phyloP scores from a whole-genome alignment of 2,888 invertebrate genomes.

The Odontocolon sp. region DNA sequence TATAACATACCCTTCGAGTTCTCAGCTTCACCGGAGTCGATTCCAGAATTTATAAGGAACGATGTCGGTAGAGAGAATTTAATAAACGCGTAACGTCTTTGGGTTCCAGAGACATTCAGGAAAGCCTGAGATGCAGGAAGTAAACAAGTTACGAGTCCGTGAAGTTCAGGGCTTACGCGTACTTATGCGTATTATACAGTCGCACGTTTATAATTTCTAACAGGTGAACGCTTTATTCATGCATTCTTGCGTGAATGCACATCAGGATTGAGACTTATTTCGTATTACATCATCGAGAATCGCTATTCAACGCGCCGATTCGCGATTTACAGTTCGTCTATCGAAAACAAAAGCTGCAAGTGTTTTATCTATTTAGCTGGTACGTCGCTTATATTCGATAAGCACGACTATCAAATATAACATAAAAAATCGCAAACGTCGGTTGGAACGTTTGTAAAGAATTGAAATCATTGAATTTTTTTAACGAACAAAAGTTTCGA shows the following conservation, averaged over 20 bases:
- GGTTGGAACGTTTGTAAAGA: too few relatives aligned
- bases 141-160: conserved; percentile 28
- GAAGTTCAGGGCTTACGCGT: conserved; percentile 21
- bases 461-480: too few relatives aligned
- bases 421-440: too few relatives aligned
- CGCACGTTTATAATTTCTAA: neutral
- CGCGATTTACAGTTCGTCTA: neutral
- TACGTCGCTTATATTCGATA: too few relatives aligned
- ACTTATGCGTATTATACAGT: neutral
- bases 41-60: neutral
- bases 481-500: too few relatives aligned
- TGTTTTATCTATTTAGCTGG: too few relatives aligned
- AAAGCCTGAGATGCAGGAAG: conserved; percentile 31
- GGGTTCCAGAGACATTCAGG: neutral
- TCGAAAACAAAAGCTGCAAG: too few relatives aligned
- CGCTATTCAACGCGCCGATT: neutral
- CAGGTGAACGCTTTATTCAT: conserved; percentile 48
- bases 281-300: conserved; percentile 21
- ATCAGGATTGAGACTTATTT: conserved; percentile 40
- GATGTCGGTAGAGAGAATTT: neutral
- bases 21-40: neutral
- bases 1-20: neutral
- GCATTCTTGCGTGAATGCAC: conserved; percentile 25
- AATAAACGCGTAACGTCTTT: neutral
- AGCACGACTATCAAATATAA: too few relatives aligned